Conservation (phyloP, 2,888 invertebrate species). For the Parnassius apollo region DNA sequence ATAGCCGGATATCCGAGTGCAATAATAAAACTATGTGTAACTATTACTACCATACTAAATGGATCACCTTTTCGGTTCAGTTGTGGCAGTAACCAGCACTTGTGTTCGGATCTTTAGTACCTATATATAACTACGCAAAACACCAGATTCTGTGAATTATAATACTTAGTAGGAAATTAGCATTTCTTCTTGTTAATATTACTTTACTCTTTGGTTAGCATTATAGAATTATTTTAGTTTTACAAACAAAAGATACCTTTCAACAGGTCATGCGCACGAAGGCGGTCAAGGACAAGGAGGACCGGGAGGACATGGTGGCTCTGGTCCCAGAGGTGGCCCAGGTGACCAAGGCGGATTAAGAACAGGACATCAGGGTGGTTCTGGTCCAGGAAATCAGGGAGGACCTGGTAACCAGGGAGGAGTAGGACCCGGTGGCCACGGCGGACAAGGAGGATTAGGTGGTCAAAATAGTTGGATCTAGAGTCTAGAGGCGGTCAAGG, state of each 20-base stretch:
- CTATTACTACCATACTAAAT: no score
- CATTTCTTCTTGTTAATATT: no score
- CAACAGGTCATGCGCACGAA: constrained; percentile 1
- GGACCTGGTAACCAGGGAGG: constrained; percentile 24
- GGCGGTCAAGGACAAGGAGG: not conserved
- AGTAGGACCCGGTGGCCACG: constrained; percentile 21
- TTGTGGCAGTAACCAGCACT: no score
- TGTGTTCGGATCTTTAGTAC: no score
- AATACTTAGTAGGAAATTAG: no score
- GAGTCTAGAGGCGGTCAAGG: constrained; percentile 10
- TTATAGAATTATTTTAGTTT: no score
- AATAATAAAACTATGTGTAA: no score
- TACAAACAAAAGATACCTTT: not conserved
- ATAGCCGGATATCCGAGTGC: no score
- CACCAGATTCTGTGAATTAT: no score
- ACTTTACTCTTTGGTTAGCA: no score
- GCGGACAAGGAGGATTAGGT: constrained; percentile 20
- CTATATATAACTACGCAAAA: no score
- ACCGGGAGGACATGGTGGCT: constrained; percentile 21
- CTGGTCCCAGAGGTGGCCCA: not conserved
- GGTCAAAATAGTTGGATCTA: constrained; percentile 3
- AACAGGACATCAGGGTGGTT: constrained; percentile 9
- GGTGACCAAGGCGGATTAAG: constrained; percentile 22
- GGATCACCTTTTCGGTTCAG: no score
- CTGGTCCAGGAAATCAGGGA: constrained; percentile 17